Conservation (phyloP, 2,797 vertebrate genomes). For the Coracias cyanogaster region DNA sequence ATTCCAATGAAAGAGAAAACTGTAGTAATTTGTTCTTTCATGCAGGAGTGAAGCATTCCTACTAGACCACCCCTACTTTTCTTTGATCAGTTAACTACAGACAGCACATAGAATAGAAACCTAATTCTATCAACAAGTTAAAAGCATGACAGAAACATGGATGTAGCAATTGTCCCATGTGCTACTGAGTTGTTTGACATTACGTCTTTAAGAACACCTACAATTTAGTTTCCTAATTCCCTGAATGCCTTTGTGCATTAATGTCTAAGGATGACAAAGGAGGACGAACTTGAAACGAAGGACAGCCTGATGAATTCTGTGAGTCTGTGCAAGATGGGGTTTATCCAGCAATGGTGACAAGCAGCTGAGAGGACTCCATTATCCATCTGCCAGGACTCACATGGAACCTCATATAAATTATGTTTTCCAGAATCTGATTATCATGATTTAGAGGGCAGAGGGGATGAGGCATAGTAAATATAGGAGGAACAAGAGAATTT, state of each 20-base stretch:
- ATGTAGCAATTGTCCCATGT: neutral
- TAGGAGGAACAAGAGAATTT: neutral
- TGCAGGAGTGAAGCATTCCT: neutral
- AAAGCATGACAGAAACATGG: neutral
- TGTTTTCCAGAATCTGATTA: neutral
- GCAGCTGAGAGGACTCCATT: neutral
- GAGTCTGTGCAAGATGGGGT: neutral
- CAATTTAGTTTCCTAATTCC: neutral
- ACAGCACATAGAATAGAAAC: neutral
- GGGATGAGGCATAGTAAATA: neutral
- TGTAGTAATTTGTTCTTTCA: neutral
- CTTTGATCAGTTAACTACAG: constrained; percentile 17
- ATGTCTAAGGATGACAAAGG: neutral
- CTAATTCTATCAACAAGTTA: neutral
- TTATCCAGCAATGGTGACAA: neutral
- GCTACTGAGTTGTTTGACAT: neutral
- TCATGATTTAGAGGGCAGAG: neutral
- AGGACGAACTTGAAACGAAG: neutral
- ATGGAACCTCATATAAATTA: neutral
- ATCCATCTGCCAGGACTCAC: neutral
- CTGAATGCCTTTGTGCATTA: neutral
- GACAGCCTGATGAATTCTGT: neutral
- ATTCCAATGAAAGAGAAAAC: neutral
- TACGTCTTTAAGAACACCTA: neutral
- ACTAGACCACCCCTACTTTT: neutral